A percentile compares a stretch with the other conserved stretches of the same genome.
These are phyloP conservation scores for Typhlichthys eigenmanni DNA, from an alignment of 2,797 vertebrate species.

Conservation along the genomic window DNA sequence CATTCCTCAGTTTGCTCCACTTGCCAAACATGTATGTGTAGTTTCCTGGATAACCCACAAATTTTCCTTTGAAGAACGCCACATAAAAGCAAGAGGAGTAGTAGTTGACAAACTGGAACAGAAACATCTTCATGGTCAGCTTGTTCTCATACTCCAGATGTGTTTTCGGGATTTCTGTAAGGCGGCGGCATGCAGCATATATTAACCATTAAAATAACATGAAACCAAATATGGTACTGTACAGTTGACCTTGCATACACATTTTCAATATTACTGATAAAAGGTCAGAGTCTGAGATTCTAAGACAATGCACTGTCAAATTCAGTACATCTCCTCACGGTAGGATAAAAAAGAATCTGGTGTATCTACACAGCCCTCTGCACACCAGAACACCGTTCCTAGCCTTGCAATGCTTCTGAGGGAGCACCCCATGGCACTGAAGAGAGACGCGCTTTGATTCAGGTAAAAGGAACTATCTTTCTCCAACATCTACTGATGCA, in stretches of 20 bases:
- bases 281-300: no score
- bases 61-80: slow-evolving; percentile 98
- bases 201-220: not conserved
- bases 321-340: no score
- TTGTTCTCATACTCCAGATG: slow-evolving; percentile 96
- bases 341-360: no score
- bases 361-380: no score
- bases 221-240: not conserved
- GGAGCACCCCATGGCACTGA: no score
- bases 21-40: slow-evolving; percentile 89
- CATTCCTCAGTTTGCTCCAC: slow-evolving; percentile 81
- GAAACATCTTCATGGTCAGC: slow-evolving; percentile 97
- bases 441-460: no score
- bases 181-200: slow-evolving; percentile 1
- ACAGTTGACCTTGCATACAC: not conserved
- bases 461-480: no score
- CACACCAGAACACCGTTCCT: no score
- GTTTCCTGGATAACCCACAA: slow-evolving; percentile 86
- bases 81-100: slow-evolving; percentile 98
- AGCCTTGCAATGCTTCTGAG: no score
- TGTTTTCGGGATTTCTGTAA: slow-evolving; percentile 93
- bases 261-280: not conserved
- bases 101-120: slow-evolving; percentile 99
- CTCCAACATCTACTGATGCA: not conserved
- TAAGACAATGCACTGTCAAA: no score